Percentiles rank a stretch among this genome's conserved stretches.
These are phyloP conservation scores for Argyresthia goedartella DNA, from an alignment of 2,888 invertebrate genomes.

Conservation along the genomic window DNA sequence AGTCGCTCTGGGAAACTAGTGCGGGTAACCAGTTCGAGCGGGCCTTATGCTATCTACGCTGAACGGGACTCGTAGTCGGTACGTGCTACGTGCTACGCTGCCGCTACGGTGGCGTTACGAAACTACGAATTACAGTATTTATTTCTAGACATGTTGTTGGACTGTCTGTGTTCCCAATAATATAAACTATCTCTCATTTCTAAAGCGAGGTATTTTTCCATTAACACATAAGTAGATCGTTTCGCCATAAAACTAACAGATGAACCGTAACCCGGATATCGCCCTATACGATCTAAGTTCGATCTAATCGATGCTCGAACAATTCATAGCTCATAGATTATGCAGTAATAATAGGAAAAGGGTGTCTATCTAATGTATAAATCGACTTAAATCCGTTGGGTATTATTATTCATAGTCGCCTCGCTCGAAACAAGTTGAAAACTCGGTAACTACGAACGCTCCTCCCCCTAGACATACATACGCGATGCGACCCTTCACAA, in stretches of 20 bases:
- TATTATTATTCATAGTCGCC: slow-evolving; percentile 21
- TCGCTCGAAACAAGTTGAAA: slow-evolving; percentile 44
- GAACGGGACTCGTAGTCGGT: neutral
- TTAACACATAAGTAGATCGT: neutral
- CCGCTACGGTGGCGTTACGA: no score
- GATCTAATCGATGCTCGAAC: neutral
- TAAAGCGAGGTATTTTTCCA: neutral
- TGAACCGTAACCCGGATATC: no score
- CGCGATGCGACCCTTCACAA: slow-evolving; percentile 58
- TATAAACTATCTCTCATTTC: no score
- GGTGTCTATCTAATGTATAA: slow-evolving; percentile 50
- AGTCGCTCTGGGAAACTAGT: no score
- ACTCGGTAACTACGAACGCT: slow-evolving; percentile 31
- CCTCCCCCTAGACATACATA: slow-evolving; percentile 54
- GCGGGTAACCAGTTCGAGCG: neutral
- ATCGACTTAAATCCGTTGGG: slow-evolving; percentile 48
- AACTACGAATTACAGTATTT: no score
- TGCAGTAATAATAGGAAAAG: slow-evolving; percentile 12
- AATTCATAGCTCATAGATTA: neutral
- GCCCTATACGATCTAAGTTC: no score
- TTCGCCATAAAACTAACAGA: no score
- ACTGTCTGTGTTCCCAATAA: no score
- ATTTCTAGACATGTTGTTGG: no score
- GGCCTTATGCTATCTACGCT: neutral
- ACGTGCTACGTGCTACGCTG: neutral